Evolutionary conservation across 1,140 invertebrate species (phyloP).

Genomic region (Globodera rostochiensis): DNA sequence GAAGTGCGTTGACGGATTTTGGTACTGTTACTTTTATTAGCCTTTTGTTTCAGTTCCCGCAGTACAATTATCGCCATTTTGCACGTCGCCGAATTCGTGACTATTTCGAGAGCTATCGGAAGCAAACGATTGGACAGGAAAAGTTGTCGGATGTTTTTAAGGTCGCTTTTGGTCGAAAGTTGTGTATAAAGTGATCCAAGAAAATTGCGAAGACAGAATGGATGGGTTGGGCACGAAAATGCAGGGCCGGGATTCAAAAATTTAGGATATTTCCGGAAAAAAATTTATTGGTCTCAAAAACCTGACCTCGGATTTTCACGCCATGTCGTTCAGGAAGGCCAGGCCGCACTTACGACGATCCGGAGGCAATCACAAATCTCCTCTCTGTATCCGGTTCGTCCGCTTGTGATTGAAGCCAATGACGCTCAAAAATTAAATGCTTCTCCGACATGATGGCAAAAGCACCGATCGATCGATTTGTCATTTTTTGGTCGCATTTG

Average conservation of each 20-base stretch:
- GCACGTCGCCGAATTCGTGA: constrained; percentile 31
- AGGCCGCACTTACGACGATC: neutral
- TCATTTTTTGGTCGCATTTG: too few relatives aligned
- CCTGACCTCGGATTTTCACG: neutral
- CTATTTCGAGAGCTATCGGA: constrained; percentile 25
- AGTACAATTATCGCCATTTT: constrained; percentile 37
- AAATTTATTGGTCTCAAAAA: neutral
- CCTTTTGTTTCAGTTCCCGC: constrained; percentile 26
- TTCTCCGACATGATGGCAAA: too few relatives aligned
- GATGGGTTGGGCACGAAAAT: too few relatives aligned
- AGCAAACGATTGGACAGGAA: neutral
- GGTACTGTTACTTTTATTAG: neutral
- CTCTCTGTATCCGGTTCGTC: constrained; percentile 13
- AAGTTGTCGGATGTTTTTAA: neutral
- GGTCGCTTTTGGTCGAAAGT: neutral
- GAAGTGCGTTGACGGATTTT: constrained; percentile 24
- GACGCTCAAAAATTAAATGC: too few relatives aligned
- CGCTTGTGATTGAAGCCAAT: constrained; percentile 9
- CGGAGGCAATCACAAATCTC: constrained; percentile 11
- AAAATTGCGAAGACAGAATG: too few relatives aligned
- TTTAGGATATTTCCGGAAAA: neutral
- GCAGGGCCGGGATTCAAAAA: too few relatives aligned
- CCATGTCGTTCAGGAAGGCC: neutral
- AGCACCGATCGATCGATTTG: too few relatives aligned
- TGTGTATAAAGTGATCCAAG: neutral